phyloP scores from a whole-genome alignment of 2,888 invertebrate species.

The Troides helena region DNA sequence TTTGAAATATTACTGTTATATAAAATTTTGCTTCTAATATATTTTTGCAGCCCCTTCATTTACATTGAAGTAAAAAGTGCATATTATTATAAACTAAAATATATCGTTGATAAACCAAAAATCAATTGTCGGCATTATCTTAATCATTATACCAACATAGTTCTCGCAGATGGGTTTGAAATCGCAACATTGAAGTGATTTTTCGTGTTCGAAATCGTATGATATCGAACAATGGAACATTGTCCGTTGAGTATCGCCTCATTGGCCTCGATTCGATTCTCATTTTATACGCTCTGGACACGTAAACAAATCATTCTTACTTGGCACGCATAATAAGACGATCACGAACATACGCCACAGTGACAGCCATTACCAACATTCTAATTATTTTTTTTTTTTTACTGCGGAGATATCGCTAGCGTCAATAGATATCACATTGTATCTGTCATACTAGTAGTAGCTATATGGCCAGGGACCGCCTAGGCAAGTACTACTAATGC shows the following conservation, averaged over 20 bases:
- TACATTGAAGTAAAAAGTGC: background rate
- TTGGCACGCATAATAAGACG: background rate
- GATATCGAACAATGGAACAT: constrained; percentile 41
- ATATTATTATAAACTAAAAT: too few relatives aligned
- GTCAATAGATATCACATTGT: too few relatives aligned
- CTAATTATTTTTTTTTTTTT: background rate
- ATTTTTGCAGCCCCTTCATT: background rate
- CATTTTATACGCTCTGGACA: constrained; percentile 19
- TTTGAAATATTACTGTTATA: too few relatives aligned
- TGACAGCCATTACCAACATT: background rate
- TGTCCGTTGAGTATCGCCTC: constrained; percentile 37
- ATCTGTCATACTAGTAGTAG: too few relatives aligned
- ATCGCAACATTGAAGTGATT: constrained; percentile 15
- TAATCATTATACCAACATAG: background rate
- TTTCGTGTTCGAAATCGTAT: constrained; percentile 30
- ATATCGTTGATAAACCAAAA: background rate
- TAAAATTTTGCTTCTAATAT: too few relatives aligned
- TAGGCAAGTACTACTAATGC: too few relatives aligned
- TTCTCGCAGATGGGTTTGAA: background rate
- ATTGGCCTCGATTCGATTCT: constrained; percentile 35
- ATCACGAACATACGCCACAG: background rate
- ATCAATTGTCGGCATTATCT: background rate
- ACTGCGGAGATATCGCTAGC: background rate
- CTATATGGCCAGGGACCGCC: too few relatives aligned
- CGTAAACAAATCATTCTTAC: constrained; percentile 21